These are phyloP conservation scores for Synergus umbraculus DNA, from an alignment of 2,888 invertebrate genomes.

Conservation along the genomic window DNA sequence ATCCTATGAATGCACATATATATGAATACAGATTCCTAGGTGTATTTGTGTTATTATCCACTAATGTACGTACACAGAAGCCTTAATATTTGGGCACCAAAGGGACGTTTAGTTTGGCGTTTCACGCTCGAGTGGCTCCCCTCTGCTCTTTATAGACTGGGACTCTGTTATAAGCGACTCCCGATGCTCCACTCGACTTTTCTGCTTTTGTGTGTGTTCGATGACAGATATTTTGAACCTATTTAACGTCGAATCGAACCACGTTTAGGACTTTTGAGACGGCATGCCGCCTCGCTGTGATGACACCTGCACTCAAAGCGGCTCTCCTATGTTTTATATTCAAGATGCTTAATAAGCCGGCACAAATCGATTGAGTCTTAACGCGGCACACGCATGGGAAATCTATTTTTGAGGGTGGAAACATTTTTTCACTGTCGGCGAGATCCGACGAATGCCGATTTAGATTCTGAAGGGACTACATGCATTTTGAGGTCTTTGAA, in stretches of 20 bases:
- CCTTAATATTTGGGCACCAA: constrained; percentile 55
- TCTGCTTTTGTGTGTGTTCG: constrained; percentile 55
- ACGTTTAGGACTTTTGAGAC: constrained; percentile 38
- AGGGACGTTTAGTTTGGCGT: constrained; percentile 77
- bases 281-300: constrained; percentile 37
- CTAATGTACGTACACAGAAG: constrained; percentile 52
- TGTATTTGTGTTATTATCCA: constrained; percentile 9
- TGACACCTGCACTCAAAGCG: constrained; percentile 58
- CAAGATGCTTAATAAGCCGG: constrained; percentile 63
- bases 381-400: constrained; percentile 45
- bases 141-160: constrained; percentile 50
- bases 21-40: constrained; percentile 7
- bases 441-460: constrained; percentile 31
- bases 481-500: constrained; percentile 23
- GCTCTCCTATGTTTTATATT: constrained; percentile 45
- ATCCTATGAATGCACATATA: constrained; percentile 39
- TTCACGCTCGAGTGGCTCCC: constrained; percentile 75
- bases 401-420: constrained; percentile 30
- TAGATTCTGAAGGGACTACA: not conserved
- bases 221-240: constrained; percentile 70
- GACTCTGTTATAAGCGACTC: constrained; percentile 35
- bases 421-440: constrained; percentile 12
- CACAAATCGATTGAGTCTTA: constrained; percentile 66
- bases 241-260: constrained; percentile 68
- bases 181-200: constrained; percentile 47